phyloP scores from a whole-genome alignment of 2,797 vertebrate genomes.

The Falco rusticolus region DNA sequence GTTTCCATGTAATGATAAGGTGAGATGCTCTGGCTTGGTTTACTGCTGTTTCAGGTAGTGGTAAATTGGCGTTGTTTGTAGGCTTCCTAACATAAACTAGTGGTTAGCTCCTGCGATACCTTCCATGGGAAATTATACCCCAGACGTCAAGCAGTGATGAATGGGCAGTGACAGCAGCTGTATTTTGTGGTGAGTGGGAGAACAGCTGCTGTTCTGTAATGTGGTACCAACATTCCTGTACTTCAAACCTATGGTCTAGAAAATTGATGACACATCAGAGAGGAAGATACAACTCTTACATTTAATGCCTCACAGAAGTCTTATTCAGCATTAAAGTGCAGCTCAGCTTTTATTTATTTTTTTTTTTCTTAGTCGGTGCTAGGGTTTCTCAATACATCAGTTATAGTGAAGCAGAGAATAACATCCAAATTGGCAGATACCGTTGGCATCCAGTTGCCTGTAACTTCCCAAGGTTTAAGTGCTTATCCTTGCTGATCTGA shows the following conservation, averaged over 20 bases:
- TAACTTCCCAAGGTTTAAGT: not conserved
- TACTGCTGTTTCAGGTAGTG: slow-evolving; percentile 6
- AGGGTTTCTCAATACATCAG: not conserved
- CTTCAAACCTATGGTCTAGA: not conserved
- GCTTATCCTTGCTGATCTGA: not conserved
- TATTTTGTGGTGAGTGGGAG: not conserved
- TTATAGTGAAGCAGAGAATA: not conserved
- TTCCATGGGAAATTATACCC: slow-evolving; percentile 12
- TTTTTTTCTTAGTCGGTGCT: not conserved
- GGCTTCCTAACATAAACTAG: not conserved
- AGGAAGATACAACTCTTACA: not conserved
- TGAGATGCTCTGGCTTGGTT: not conserved
- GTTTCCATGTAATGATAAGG: slow-evolving; percentile 19
- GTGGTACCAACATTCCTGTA: not conserved
- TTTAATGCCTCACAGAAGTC: not conserved
- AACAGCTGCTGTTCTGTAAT: not conserved
- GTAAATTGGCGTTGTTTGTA: slow-evolving; percentile 7
- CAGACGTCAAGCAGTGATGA: not conserved
- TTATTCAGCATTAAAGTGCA: not conserved
- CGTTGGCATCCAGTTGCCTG: not conserved
- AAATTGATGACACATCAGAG: not conserved
- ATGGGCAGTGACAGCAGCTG: not conserved
- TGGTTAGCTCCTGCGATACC: not conserved
- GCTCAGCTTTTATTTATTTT: not conserved
- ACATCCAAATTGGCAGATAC: not conserved